Conservation (phyloP, 2,797 vertebrate genomes). For the Pseudochaenichthys georgianus region DNA sequence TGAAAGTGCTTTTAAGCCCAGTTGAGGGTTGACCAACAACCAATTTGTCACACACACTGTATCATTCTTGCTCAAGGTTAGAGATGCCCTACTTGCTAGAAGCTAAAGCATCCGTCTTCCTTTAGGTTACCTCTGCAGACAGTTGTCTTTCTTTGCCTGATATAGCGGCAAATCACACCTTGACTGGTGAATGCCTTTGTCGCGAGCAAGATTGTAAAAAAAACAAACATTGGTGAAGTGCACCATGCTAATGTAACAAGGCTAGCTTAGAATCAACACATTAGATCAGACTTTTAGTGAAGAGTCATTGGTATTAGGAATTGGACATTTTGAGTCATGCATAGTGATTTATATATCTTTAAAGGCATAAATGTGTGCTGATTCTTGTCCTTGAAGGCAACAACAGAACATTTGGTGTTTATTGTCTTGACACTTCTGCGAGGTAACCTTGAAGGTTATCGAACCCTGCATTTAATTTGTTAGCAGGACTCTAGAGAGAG, state of each 20-base stretch:
- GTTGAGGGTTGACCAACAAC: constrained; percentile 41
- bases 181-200: background rate
- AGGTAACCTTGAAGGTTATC: background rate
- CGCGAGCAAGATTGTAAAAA: background rate
- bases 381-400: constrained; percentile 4
- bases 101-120: constrained; percentile 43
- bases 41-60: constrained; percentile 33
- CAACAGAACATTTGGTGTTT: constrained; percentile 14
- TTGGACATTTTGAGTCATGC: background rate
- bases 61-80: constrained; percentile 42
- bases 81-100: constrained; percentile 4
- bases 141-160: constrained; percentile 28
- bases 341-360: background rate
- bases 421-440: constrained; percentile 12
- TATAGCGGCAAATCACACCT: constrained; percentile 4
- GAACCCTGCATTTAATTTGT: background rate
- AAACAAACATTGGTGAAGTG: background rate
- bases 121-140: constrained; percentile 29
- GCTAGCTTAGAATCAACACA: no score
- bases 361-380: constrained; percentile 5
- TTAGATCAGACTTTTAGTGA: background rate
- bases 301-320: background rate
- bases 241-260: background rate
- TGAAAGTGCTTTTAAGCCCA: constrained; percentile 31
- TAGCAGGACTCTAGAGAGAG: background rate